These are phyloP conservation scores for Platalea minor DNA, from an alignment of 2,797 vertebrate species.

Conservation along the genomic window DNA sequence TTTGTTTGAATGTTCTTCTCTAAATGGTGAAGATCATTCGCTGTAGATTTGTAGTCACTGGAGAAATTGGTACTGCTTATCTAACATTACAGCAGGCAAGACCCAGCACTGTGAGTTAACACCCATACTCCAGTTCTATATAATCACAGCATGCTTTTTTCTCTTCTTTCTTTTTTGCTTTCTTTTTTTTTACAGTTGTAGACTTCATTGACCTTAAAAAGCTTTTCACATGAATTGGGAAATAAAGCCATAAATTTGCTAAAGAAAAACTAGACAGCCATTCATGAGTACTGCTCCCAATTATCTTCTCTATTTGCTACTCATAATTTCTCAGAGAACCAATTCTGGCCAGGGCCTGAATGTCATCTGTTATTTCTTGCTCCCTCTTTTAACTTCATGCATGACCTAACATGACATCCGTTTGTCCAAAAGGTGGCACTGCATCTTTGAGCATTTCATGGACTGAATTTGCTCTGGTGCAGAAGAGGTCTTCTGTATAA, in stretches of 20 bases:
- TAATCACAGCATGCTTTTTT: rapidly evolving
- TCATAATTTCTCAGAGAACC: not conserved
- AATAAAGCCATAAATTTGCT: not conserved
- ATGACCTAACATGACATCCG: not conserved
- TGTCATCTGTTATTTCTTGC: not conserved
- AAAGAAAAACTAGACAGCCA: not conserved
- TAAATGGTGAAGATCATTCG: not conserved
- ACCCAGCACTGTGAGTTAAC: not conserved
- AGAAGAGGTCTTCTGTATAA: not conserved
- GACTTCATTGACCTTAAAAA: not conserved
- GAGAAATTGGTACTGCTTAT: not conserved
- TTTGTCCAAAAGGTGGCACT: conserved; percentile 68
- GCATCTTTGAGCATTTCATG: conserved; percentile 57
- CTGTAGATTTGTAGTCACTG: not conserved
- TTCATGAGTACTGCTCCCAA: not conserved
- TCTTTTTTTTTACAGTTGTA: not conserved
- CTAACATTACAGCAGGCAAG: not conserved
- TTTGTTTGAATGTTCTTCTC: conserved; percentile 13
- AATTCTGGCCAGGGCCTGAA: not conserved
- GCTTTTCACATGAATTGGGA: not conserved
- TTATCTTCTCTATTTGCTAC: not conserved
- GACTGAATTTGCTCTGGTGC: not conserved
- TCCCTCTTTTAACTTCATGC: not conserved
- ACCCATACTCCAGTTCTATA: not conserved
- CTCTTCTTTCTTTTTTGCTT: not conserved